These are phyloP conservation scores for Yponomeuta plumbellus DNA, from an alignment of 2,888 invertebrate genomes.

Conservation along the genomic window DNA sequence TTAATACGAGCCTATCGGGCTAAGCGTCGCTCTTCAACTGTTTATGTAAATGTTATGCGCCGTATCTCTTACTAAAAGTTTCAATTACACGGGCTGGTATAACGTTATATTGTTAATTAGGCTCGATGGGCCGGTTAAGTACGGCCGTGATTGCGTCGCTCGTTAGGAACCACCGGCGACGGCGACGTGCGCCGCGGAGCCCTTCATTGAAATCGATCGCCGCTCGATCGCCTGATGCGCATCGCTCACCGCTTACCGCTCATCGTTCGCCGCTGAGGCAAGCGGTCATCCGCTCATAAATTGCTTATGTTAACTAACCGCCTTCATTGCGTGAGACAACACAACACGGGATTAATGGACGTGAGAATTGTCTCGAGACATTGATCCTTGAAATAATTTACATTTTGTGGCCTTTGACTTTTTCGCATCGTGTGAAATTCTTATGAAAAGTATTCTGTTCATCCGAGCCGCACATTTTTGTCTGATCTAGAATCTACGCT, in stretches of 20 bases:
- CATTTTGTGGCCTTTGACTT: no score
- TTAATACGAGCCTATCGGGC: slow-evolving; percentile 25
- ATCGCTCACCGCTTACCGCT: background rate
- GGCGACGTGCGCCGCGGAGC: background rate
- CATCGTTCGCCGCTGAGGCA: background rate
- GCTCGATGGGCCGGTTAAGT: slow-evolving; percentile 22
- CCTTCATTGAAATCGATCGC: background rate
- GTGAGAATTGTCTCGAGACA: background rate
- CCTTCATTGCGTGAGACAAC: background rate
- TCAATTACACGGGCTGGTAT: slow-evolving; percentile 33
- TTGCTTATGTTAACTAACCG: background rate
- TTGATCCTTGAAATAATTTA: background rate
- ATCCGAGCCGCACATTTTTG: no score
- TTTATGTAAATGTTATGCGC: slow-evolving; percentile 37
- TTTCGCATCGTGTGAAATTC: no score
- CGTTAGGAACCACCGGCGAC: slow-evolving; percentile 9
- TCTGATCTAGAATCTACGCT: no score
- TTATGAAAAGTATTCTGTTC: no score
- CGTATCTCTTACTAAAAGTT: slow-evolving; percentile 34
- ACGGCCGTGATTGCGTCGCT: slow-evolving; percentile 13
- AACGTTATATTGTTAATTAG: slow-evolving; percentile 27
- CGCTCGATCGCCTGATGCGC: background rate
- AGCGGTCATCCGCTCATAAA: background rate
- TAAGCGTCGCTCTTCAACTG: slow-evolving; percentile 18
- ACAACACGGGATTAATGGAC: background rate